phyloP scores from a whole-genome alignment of 2,888 invertebrate genomes.

The Gortyna flavago region DNA sequence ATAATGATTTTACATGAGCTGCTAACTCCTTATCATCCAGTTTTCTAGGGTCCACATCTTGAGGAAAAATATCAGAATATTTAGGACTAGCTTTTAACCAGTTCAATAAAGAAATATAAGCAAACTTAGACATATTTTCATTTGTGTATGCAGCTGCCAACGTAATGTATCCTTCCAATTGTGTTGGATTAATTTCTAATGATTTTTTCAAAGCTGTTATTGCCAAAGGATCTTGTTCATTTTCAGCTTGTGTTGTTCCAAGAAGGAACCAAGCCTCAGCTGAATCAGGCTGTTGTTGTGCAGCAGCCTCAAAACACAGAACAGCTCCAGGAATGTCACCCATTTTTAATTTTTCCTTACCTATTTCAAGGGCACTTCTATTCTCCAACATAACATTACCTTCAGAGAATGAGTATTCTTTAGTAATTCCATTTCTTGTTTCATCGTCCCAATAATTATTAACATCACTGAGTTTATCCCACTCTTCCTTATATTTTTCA shows the following conservation, averaged over 20 bases:
- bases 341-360: slow-evolving; percentile 94
- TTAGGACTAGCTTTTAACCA: slow-evolving; percentile 95
- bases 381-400: slow-evolving; percentile 96
- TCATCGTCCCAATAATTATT: slow-evolving; percentile 92
- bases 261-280: slow-evolving; percentile 96
- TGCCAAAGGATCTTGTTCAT: slow-evolving; percentile 98
- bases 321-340: slow-evolving; percentile 99
- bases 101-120: slow-evolving; percentile 94
- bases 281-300: slow-evolving; percentile 94
- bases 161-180: slow-evolving; percentile 96
- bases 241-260: slow-evolving; percentile 98
- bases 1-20: slow-evolving; percentile 93
- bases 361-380: slow-evolving; percentile 95
- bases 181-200: slow-evolving; percentile 93
- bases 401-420: slow-evolving; percentile 94
- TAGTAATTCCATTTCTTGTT: slow-evolving; percentile 83
- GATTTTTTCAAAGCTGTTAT: slow-evolving; percentile 97
- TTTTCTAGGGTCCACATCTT: slow-evolving; percentile 84
- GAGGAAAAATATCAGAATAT: slow-evolving; percentile 93
- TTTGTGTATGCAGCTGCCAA: slow-evolving; percentile 98
- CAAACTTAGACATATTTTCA: slow-evolving; percentile 97
- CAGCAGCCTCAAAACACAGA: slow-evolving; percentile 98
- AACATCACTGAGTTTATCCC: slow-evolving; percentile 93
- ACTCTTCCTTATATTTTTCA: slow-evolving; percentile 93
- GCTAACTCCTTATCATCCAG: slow-evolving; percentile 86